Conservation (phyloP, 2,797 vertebrate genomes). For the Phalloptychus januarius region DNA sequence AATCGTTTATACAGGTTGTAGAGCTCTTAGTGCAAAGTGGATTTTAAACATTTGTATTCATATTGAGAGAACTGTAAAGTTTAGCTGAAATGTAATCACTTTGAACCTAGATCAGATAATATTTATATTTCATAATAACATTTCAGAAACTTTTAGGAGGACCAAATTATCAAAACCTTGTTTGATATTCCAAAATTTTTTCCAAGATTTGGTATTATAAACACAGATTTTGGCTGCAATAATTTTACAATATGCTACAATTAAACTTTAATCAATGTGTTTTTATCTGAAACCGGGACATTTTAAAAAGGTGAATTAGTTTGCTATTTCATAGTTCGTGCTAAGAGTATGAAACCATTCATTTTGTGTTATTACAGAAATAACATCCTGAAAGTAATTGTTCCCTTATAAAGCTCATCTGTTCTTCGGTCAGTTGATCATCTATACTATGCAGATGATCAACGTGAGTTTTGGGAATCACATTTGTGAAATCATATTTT, state of each 20-base stretch:
- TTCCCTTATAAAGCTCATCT: background rate
- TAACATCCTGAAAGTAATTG: background rate
- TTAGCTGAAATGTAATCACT: background rate
- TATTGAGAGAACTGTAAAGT: background rate
- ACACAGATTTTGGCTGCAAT: background rate
- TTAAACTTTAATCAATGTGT: background rate
- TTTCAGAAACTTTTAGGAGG: too few relatives aligned
- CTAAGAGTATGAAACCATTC: background rate
- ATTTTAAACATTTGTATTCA: background rate
- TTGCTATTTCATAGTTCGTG: background rate
- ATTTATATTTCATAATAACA: background rate
- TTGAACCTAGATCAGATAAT: background rate
- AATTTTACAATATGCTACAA: background rate
- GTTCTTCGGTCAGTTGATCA: too few relatives aligned
- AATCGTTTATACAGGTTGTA: background rate
- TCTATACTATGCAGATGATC: too few relatives aligned
- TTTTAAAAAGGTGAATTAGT: background rate
- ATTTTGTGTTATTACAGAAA: background rate
- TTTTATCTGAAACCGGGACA: background rate
- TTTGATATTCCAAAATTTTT: background rate
- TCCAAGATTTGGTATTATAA: background rate
- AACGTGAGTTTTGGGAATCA: too few relatives aligned
- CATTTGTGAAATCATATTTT: background rate
- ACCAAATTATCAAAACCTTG: background rate
- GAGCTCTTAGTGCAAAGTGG: background rate